A percentile compares a stretch with the other conserved stretches of the same genome.
Evolutionary conservation across 1,140 invertebrate species (phyloP).

Genomic region (Leptestheria dahalacensis): DNA sequence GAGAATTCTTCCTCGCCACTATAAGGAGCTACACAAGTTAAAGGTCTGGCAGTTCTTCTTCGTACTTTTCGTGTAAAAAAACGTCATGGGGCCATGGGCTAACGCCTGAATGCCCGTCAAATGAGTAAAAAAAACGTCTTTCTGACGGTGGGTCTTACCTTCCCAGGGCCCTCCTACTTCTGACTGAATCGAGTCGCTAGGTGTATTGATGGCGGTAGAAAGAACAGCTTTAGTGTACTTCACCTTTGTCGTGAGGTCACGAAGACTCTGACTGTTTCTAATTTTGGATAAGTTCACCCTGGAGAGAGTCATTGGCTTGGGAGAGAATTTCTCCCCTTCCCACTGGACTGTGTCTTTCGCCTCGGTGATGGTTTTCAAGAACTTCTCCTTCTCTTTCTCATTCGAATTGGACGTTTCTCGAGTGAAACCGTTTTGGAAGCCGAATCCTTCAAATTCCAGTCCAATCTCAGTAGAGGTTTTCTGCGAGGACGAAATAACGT

Average conservation of each 20-base stretch:
- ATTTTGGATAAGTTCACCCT: neutral
- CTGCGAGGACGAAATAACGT: neutral
- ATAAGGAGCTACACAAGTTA: no score
- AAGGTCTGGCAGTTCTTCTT: no score
- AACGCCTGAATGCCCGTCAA: no score
- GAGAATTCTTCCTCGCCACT: no score
- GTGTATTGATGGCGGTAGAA: neutral
- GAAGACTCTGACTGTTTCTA: neutral
- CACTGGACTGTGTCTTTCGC: neutral
- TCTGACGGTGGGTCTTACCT: no score
- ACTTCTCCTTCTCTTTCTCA: neutral
- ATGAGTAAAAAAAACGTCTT: no score
- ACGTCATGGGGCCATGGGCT: no score
- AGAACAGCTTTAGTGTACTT: neutral
- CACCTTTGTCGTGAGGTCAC: neutral
- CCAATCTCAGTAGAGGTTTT: neutral
- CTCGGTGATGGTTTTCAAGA: neutral
- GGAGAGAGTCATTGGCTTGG: neutral
- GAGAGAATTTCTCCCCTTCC: neutral
- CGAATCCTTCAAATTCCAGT: neutral
- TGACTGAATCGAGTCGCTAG: no score
- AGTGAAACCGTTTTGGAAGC: neutral
- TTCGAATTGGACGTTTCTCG: neutral
- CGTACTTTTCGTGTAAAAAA: no score
- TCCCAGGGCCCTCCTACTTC: no score